These are phyloP conservation scores for Myxocyprinus asiaticus DNA, from an alignment of 2,113 vertebrate genomes.

Conservation along the genomic window DNA sequence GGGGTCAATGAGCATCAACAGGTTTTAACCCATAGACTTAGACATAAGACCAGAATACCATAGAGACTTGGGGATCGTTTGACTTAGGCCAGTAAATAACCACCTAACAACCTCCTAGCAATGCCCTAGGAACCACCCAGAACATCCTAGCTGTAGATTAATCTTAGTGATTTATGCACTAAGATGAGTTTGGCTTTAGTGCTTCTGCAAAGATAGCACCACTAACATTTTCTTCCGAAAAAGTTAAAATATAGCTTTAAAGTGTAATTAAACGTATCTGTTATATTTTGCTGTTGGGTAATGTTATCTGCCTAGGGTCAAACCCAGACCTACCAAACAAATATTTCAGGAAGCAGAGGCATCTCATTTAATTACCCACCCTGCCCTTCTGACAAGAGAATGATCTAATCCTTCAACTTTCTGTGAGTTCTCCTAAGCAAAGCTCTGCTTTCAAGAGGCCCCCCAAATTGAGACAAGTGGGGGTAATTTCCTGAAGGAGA, in stretches of 20 bases:
- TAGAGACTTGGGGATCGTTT: too few species aligned
- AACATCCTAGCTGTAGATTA: too few species aligned
- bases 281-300: slow-evolving; percentile 28
- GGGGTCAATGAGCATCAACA: too few species aligned
- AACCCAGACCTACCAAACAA: slow-evolving; percentile 32
- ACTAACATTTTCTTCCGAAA: too few species aligned
- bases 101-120: too few species aligned
- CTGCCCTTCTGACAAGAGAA: slow-evolving; percentile 44
- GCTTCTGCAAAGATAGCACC: too few species aligned
- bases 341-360: slow-evolving; percentile 27
- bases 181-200: too few species aligned
- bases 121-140: too few species aligned
- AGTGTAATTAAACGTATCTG: background rate
- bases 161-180: too few species aligned
- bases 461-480: slow-evolving; percentile 74
- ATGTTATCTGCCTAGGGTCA: slow-evolving; percentile 39
- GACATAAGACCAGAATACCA: too few species aligned
- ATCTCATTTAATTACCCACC: slow-evolving; percentile 18
- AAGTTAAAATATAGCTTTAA: background rate
- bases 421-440: slow-evolving; percentile 55
- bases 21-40: too few species aligned
- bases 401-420: slow-evolving; percentile 46
- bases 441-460: slow-evolving; percentile 53
- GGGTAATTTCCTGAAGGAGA: slow-evolving; percentile 68
- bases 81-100: too few species aligned